Base-by-base conservation (phyloP, 1,140 invertebrate genomes). In the Hermetia illucens region DNA sequence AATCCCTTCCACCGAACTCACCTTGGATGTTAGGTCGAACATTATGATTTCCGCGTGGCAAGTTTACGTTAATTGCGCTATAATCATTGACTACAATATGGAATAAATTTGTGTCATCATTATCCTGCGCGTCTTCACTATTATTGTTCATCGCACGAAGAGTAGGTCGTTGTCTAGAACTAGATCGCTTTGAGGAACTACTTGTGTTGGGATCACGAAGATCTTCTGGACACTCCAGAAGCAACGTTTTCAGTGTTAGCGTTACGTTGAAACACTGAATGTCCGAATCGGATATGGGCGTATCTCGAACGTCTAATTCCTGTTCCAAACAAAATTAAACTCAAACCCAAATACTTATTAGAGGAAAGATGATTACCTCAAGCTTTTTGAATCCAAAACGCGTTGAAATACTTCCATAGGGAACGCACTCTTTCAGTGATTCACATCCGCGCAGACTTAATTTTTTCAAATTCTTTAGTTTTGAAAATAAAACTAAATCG, bases 321-420 rank as follows among this genome's bases (percentile, higher is more conserved):
- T 75, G 48, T n/a, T n/a, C n/a, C 27, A 48, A 43, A 31, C n/a
- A 20, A 39, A 21, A 15, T 36, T 31, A 24, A 33, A 31, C 12
- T 41, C 13, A 38, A 21, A 15, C 15, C 17, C n/a, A 36, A 12
- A 33, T 15, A n/a, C 31, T 29, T 38, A 1, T 15, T 18, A 6
- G 30, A 5, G 4, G 5, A 0, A 4, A 4, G 12, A 6, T 15
- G 32, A 44, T 48, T 61, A 76, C 76, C 65, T 76, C 66, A 5
- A 81, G 50, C 13, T 63, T 60, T 51, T 66, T 65, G 46, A 82
- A 81, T n/a, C 80, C 79, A 55, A 78, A 79, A 48, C 75, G 62
- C 6, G 74, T 69, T 0, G 79, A 74, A 27, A 84, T 68, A 48
- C 77, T 78, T 12, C 73, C 70, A 55, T 84, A 84, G 0, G 79